Evolutionary conservation across 2,113 vertebrate species (phyloP).

Genomic region (Seriola dumerili): DNA sequence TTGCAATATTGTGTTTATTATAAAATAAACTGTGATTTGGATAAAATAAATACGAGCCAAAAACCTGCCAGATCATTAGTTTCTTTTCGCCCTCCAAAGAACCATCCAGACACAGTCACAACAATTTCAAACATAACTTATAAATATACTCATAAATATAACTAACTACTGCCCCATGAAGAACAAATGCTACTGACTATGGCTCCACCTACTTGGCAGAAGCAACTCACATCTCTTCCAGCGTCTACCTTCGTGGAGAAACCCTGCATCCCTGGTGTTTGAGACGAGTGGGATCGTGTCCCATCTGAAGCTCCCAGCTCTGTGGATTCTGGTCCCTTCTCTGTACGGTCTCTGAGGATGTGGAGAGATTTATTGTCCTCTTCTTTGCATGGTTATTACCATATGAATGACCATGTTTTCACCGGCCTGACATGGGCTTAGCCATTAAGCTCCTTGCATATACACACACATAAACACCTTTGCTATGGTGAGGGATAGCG

Average conservation of each 20-base stretch:
- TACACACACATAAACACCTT: constrained; percentile 52
- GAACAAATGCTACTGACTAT: not conserved
- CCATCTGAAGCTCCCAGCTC: constrained; percentile 48
- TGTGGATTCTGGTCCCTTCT: constrained; percentile 39
- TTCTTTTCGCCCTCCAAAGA: not conserved
- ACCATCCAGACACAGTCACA: not conserved
- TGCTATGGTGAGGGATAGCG: constrained; percentile 8
- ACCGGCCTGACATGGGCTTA: constrained; percentile 72
- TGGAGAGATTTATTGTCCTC: constrained; percentile 69
- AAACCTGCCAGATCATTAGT: not conserved
- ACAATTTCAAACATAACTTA: not conserved
- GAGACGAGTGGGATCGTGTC: constrained; percentile 35
- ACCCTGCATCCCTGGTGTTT: constrained; percentile 14
- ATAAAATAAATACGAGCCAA: not conserved
- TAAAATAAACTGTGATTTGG: not conserved
- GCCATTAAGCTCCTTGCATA: constrained; percentile 67
- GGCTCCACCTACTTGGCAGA: constrained; percentile 35
- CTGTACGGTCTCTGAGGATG: constrained; percentile 36
- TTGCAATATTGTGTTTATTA: not conserved
- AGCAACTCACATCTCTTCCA: constrained; percentile 14
- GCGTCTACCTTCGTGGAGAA: constrained; percentile 27
- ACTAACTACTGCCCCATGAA: not conserved
- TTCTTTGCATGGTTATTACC: constrained; percentile 72
- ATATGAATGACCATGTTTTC: constrained; percentile 76
- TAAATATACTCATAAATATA: not conserved